Evolutionary conservation across 2,113 vertebrate genomes (phyloP).

Genomic region (Notechis scutatus): DNA sequence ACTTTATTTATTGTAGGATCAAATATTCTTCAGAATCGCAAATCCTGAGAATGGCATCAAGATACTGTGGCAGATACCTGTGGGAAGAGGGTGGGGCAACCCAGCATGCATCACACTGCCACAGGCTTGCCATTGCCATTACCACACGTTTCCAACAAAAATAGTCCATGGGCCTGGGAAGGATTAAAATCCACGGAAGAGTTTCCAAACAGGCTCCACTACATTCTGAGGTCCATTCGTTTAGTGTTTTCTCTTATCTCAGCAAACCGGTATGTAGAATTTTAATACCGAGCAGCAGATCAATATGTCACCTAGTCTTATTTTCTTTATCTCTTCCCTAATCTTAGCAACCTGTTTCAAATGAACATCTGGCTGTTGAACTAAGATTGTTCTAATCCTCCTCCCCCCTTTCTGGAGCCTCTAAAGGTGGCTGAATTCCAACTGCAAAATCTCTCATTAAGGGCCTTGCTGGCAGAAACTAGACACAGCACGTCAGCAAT

Average conservation of each 20-base stretch:
- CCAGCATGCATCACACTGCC: neutral
- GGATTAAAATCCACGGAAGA: neutral
- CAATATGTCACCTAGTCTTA: neutral
- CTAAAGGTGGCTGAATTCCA: neutral
- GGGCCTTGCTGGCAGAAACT: neutral
- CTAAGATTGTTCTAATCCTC: neutral
- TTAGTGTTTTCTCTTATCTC: neutral
- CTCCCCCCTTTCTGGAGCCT: neutral
- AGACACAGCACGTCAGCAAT: neutral
- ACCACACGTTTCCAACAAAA: neutral
- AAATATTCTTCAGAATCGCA: neutral
- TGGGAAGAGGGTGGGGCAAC: neutral
- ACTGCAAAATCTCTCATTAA: neutral
- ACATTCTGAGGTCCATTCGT: neutral
- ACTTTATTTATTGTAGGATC: neutral
- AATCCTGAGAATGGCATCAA: neutral
- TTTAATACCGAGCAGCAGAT: neutral
- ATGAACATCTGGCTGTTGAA: neutral
- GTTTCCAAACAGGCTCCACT: neutral
- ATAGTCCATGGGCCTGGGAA: neutral
- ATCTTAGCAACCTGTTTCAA: neutral
- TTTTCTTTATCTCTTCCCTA: neutral
- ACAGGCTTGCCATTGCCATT: neutral
- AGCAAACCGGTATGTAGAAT: neutral
- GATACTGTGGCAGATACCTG: neutral